These are phyloP conservation scores for Cairina moschata DNA, from an alignment of 2,113 vertebrate genomes.

Conservation along the genomic window DNA sequence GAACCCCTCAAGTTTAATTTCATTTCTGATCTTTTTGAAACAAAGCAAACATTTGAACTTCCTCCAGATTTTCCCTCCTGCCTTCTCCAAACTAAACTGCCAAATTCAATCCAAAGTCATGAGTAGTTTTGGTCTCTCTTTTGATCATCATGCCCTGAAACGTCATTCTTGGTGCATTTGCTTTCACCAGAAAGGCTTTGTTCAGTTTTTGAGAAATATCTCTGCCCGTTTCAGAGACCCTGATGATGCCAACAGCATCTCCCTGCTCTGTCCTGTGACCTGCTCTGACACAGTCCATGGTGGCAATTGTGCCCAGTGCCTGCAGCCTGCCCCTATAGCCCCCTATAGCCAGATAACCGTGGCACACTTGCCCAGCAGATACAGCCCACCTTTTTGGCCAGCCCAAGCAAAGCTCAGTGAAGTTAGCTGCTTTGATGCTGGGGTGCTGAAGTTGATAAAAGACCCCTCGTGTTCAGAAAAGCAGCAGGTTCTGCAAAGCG, in stretches of 20 bases:
- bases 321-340: background rate
- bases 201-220: background rate
- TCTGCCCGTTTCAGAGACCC: background rate
- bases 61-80: slow-evolving; percentile 4
- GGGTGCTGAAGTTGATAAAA: fast-evolving
- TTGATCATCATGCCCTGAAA: slow-evolving; percentile 15
- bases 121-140: slow-evolving; percentile 16
- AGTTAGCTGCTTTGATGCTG: too few species aligned
- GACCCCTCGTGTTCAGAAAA: background rate
- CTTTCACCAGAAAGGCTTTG: background rate
- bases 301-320: background rate
- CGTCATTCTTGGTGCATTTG: background rate
- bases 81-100: slow-evolving; percentile 24
- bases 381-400: fast-evolving
- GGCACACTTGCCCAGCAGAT: fast-evolving
- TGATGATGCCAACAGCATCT: background rate
- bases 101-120: background rate
- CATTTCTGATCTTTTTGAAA: slow-evolving; percentile 40
- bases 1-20: slow-evolving; percentile 13
- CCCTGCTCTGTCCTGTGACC: background rate
- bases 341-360: background rate
- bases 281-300: background rate
- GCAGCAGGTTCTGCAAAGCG: background rate
- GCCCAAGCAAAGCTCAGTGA: background rate
- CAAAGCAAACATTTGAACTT: slow-evolving; percentile 36